A percentile compares a stretch with the other conserved stretches of the same genome.
Evolutionary conservation across 2,888 invertebrate genomes (phyloP).

Genomic region (Melieria omissa): DNA sequence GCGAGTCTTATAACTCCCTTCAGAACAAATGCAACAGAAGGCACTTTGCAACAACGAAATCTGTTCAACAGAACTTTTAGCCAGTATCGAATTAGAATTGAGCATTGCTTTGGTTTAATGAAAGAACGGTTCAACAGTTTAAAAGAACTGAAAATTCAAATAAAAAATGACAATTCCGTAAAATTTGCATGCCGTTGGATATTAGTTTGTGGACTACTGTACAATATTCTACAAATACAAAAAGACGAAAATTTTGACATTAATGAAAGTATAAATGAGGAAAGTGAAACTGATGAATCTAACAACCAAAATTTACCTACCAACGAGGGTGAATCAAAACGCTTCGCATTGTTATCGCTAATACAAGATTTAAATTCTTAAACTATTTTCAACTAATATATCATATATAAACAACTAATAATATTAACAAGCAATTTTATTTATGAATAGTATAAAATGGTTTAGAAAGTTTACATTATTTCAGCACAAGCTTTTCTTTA

Average conservation of each 20-base stretch:
- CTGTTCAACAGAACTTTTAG: neutral
- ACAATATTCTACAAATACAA: neutral
- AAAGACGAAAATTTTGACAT: constrained; percentile 1
- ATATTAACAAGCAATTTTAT: too few species aligned
- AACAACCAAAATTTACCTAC: neutral
- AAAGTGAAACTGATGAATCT: neutral
- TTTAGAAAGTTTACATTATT: too few species aligned
- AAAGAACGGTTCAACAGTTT: too few species aligned
- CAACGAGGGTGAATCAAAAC: neutral
- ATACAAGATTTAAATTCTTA: neutral
- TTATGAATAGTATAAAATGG: too few species aligned
- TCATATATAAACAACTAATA: too few species aligned
- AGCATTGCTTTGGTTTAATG: constrained; percentile 1
- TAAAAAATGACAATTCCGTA: neutral
- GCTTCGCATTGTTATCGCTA: neutral
- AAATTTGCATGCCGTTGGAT: constrained; percentile 4
- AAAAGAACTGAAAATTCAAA: too few species aligned
- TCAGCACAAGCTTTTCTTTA: neutral
- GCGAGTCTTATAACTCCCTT: constrained; percentile 30
- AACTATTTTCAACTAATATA: too few species aligned
- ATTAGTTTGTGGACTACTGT: constrained; percentile 1
- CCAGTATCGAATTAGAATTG: constrained; percentile 11
- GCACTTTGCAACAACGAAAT: neutral
- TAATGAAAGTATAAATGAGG: neutral
- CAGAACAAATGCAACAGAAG: constrained; percentile 23